These are phyloP conservation scores for Copsychus sechellarum DNA, from an alignment of 2,113 vertebrate genomes.

Conservation along the genomic window DNA sequence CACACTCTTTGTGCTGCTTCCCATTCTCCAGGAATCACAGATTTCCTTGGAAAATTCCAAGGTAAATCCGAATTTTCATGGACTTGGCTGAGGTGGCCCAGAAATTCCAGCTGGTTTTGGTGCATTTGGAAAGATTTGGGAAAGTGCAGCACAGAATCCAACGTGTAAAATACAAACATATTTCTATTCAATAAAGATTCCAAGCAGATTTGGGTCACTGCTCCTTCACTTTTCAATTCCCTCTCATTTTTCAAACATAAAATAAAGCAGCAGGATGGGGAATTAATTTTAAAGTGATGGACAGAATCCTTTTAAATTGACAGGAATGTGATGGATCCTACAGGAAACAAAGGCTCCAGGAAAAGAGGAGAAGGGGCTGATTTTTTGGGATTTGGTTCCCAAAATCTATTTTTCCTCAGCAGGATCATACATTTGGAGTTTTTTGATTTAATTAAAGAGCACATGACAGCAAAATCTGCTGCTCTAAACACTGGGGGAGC, in stretches of 20 bases:
- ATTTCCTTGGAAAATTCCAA: neutral
- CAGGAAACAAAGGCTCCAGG: neutral
- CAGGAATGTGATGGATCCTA: neutral
- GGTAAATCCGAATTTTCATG: neutral
- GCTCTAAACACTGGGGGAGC: neutral
- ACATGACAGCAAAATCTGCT: constrained; percentile 6
- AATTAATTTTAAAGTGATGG: neutral
- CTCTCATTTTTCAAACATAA: neutral
- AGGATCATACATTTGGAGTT: constrained; percentile 27
- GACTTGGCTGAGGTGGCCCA: neutral
- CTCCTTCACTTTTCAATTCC: neutral
- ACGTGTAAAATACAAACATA: neutral
- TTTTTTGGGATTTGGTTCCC: neutral
- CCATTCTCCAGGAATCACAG: rapidly evolving
- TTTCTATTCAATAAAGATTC: neutral
- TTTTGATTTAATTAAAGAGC: constrained; percentile 2
- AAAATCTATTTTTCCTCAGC: constrained; percentile 12
- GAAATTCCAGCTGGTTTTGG: neutral
- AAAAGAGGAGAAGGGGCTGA: neutral
- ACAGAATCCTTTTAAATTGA: neutral
- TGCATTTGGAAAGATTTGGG: neutral
- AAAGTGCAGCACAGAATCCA: neutral
- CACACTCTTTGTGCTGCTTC: neutral
- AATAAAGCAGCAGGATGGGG: neutral
- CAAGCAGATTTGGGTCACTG: neutral